Base-by-base conservation (phyloP, 2,113 vertebrate genomes). In the Pseudorectes ferrugineus region DNA sequence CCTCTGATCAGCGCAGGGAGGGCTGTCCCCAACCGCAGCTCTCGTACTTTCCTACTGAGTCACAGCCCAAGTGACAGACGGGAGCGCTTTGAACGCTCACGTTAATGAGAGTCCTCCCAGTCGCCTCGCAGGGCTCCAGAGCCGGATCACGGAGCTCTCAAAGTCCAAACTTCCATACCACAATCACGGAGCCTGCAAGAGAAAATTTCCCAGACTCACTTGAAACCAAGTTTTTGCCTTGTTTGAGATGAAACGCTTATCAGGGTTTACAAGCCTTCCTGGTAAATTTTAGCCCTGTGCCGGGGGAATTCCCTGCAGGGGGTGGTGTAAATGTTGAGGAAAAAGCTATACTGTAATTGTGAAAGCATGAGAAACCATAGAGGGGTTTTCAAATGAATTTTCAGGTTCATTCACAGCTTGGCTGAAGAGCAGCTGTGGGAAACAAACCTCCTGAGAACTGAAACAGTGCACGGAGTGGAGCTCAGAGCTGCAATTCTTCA, bases 311-410 rank as follows among this genome's bases (percentile, higher is more conserved):
- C 93, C 90, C 88, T 96, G 67, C 88, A 55, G 88, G 88, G 49
- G 89, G 65, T 91, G 91, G 86, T 92, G 62, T 84, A 83, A 59
- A 81, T 93, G 80, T 72, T 88, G 95, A 92, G 85, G 89, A 79
- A 92, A 88, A 74, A 87, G 88, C 82, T 83, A 13, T 88, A 83
- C 80, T 94, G 68, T 92, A 36, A 88, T 89, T 94, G 87, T 77
- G 96, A 96, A 95, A 93, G 89, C 93, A 93, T 81, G 92, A 94
- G 94, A 96, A 96, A 96, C 93, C 88, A 88, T 88, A 85, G 90
- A 94, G 79, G 89, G 92, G 85, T 96, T 97, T 96, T 92, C 76
- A 93, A 93, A 95, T 96, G 95, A 95, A 96, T 96, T 96, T 97
- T 97, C 94, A 95, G 95, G 94, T 96, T 97, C 11, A 25, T 96